Conservation (phyloP, 2,797 vertebrate species). For the Sebastes alutus region DNA sequence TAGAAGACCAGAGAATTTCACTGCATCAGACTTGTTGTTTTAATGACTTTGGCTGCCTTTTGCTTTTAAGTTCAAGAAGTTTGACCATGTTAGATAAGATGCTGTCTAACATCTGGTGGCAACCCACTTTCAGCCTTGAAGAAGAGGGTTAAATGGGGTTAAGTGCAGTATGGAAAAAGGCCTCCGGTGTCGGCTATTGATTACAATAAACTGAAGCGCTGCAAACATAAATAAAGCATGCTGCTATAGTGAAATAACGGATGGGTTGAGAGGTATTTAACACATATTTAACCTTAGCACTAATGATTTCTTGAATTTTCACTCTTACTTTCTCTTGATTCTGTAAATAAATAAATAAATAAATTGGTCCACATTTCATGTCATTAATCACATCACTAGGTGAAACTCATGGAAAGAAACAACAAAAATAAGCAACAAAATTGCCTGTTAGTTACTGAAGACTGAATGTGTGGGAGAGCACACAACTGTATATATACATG, state of each 20-base stretch:
- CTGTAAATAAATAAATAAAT: neutral
- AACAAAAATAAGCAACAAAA: neutral
- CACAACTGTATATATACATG: neutral
- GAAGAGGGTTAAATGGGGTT: neutral
- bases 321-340: neutral
- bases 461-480: neutral
- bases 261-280: neutral
- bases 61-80: neutral
- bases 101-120: neutral
- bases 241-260: neutral
- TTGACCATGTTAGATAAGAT: neutral
- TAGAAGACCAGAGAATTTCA: neutral
- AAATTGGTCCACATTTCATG: neutral
- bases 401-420: neutral
- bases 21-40: neutral
- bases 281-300: neutral
- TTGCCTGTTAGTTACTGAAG: neutral
- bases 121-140: neutral
- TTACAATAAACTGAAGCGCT: conserved; percentile 11
- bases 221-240: conserved; percentile 2
- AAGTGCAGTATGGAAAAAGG: conserved; percentile 20
- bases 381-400: neutral
- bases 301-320: neutral
- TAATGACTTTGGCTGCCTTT: conserved; percentile 11
- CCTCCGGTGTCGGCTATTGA: conserved; percentile 23